Percentiles rank a stretch among this genome's conserved stretches.
phyloP scores from a whole-genome alignment of 2,888 invertebrate species.

The Netelia melanura region DNA sequence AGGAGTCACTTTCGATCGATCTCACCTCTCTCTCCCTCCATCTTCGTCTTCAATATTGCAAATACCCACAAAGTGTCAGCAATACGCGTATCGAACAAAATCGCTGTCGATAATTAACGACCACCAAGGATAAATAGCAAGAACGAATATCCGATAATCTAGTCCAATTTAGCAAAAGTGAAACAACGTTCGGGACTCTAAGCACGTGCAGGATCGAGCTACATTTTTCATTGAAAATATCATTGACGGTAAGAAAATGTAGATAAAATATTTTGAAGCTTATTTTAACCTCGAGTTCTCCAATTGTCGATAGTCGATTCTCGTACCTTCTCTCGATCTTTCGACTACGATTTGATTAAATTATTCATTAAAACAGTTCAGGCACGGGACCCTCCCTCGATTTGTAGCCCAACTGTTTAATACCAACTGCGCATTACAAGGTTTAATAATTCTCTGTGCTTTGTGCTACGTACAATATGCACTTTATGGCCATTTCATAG shows the following conservation, averaged over 20 bases:
- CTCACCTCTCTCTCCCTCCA: conserved; percentile 32
- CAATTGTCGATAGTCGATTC: too few relatives aligned
- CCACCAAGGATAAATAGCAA: background rate
- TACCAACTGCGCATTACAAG: background rate
- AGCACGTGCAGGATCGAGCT: too few relatives aligned
- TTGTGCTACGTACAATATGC: background rate
- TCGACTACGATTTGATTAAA: background rate
- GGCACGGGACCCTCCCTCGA: too few relatives aligned
- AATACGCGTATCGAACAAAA: background rate
- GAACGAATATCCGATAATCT: too few relatives aligned
- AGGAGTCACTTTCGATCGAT: conserved; percentile 63
- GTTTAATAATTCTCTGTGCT: conserved; percentile 30
- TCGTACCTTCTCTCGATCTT: conserved; percentile 1
- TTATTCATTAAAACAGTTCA: conserved; percentile 32
- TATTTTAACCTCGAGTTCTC: too few relatives aligned
- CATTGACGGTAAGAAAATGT: too few relatives aligned
- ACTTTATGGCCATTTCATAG: background rate
- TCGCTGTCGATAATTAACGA: conserved; percentile 15
- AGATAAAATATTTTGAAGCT: too few relatives aligned
- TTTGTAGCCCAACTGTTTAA: background rate
- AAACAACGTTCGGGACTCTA: too few relatives aligned
- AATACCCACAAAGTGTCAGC: background rate
- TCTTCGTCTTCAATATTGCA: background rate
- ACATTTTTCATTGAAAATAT: too few relatives aligned
- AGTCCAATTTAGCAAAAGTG: too few relatives aligned